Percentiles rank a stretch among this genome's conserved stretches.
Evolutionary conservation across 2,888 invertebrate species (phyloP).

Genomic region (Cylindroiulus punctatus): DNA sequence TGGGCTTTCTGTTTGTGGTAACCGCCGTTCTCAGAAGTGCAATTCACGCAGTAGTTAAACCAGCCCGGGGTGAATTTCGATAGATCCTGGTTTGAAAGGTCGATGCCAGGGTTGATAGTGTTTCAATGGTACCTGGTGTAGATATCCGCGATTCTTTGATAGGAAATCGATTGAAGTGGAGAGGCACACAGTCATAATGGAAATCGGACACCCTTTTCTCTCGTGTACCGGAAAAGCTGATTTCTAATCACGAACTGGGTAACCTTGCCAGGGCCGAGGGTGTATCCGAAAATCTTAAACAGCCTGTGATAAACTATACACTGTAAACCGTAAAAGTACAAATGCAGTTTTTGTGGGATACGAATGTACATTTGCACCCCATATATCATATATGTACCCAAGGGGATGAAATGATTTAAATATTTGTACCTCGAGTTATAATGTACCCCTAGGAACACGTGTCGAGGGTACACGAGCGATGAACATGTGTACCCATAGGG

Average conservation of each 20-base stretch:
- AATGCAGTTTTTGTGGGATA: too few relatives aligned
- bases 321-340: too few relatives aligned
- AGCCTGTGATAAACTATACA: too few relatives aligned
- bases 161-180: slow-evolving; percentile 45
- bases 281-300: not conserved
- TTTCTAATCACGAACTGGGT: slow-evolving; percentile 43
- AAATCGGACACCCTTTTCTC: slow-evolving; percentile 21
- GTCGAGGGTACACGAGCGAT: too few relatives aligned
- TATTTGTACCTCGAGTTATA: too few relatives aligned
- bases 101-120: slow-evolving; percentile 34
- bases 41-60: not conserved
- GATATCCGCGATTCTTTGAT: slow-evolving; percentile 37
- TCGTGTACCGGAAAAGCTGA: slow-evolving; percentile 37
- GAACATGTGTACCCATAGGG: too few relatives aligned
- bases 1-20: not conserved
- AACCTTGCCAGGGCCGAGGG: slow-evolving; percentile 15
- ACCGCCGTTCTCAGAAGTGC: slow-evolving; percentile 4
- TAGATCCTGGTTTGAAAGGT: slow-evolving; percentile 47
- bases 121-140: slow-evolving; percentile 47
- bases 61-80: slow-evolving; percentile 43
- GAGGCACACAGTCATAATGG: not conserved
- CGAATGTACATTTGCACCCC: too few relatives aligned
- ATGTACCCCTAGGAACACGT: too few relatives aligned
- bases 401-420: too few relatives aligned
- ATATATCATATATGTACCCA: too few relatives aligned